Conservation (phyloP, 2,113 vertebrate genomes). For the Bothrops jararaca region DNA sequence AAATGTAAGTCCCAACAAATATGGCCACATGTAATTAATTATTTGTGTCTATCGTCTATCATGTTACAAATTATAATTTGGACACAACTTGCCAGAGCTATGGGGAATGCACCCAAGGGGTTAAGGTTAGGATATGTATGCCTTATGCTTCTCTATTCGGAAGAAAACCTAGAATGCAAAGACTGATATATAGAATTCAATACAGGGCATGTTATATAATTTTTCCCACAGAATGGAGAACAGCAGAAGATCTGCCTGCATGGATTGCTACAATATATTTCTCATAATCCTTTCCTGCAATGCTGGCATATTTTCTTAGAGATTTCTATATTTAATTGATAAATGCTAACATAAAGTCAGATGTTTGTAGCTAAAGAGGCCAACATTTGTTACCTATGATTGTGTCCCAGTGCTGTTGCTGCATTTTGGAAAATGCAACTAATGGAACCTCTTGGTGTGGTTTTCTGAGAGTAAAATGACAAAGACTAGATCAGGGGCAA, state of each 20-base stretch:
- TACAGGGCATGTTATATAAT: not conserved
- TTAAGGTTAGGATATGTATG: not conserved
- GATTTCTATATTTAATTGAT: not conserved
- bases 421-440: not conserved
- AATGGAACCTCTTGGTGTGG: constrained; percentile 34
- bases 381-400: not conserved
- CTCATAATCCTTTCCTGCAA: not conserved
- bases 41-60: not conserved
- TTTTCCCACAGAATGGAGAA: not conserved
- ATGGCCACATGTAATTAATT: not conserved
- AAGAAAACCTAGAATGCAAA: not conserved
- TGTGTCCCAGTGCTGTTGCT: not conserved
- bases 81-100: not conserved
- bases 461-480: constrained; percentile 50
- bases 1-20: not conserved
- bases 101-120: not conserved
- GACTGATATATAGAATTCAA: not conserved
- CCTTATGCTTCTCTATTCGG: not conserved
- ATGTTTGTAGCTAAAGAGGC: not conserved
- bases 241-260: not conserved
- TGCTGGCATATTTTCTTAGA: not conserved
- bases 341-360: not conserved
- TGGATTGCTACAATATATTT: not conserved
- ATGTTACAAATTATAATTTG: not conserved
- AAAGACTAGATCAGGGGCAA: constrained; percentile 40